Base-by-base conservation (phyloP, 2,888 invertebrate genomes). In the Agrilus biguttatus region DNA sequence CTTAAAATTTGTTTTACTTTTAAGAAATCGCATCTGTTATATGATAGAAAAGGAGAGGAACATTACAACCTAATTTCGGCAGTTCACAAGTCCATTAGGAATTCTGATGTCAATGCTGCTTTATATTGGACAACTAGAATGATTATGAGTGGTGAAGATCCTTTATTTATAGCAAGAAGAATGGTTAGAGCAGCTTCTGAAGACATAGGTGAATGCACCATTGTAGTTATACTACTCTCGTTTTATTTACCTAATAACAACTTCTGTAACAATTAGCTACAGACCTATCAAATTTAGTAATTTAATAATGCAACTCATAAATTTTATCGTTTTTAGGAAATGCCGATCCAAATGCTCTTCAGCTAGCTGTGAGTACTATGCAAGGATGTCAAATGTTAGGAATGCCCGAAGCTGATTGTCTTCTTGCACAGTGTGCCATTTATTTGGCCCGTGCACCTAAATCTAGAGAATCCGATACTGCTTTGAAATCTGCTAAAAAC, bases 1-100 rank as follows among this genome's bases (percentile, higher is more conserved):
- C 42, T 49, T 52, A 21, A 21, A 21, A 43, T 32, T 35, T 32
- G 38, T 37, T 43, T 47, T 45, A 51, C 40, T 13, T 60, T 63
- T 33, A 63, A 82, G 74, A 77, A 82, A 53, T 78, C 83, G 1
- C 86, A 87, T 58, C 71, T 85, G 60, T 58, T 85, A 33, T 88
- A 87, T 61, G 87, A 88, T 59, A 73, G 75, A 43, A 73, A 76
- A 60, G 87, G 88, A 8, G 87, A 88, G 40, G 83, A 87, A 57
- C 87, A 88, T 63, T 88, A 86, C 62, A 83, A 87, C 60, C 76
- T 77, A 34, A 79, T 85, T 53, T 88, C 87, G 2, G 88, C 88
- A 1, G 67, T 88, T 51, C 87, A 87, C 56, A 88, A 89, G 63
- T 83, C 86, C 0, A 79, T 89, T 40, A 71, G 88, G 51, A 86